A percentile compares a stretch with the other conserved stretches of the same genome.
These are phyloP conservation scores for Tychaedon coryphoeus DNA, from an alignment of 2,113 vertebrate genomes.

Conservation along the genomic window DNA sequence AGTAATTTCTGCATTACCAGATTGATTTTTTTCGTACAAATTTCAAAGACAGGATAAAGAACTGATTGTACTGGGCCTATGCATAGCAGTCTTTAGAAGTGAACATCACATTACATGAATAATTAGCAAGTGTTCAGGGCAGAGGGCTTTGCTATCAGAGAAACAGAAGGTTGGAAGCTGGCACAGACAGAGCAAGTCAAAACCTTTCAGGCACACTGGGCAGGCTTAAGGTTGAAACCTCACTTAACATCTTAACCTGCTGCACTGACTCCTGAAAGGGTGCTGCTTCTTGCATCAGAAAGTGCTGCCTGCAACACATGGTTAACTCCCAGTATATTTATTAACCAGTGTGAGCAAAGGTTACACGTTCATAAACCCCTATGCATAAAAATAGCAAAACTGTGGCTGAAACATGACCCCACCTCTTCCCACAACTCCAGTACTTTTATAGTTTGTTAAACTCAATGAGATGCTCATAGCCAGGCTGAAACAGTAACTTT, in stretches of 20 bases:
- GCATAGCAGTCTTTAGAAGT: neutral
- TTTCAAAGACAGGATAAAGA: neutral
- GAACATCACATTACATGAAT: neutral
- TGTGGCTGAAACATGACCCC: neutral
- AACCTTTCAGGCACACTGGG: neutral
- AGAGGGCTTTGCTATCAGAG: neutral
- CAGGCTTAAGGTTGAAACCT: neutral
- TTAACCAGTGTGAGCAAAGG: constrained; percentile 41
- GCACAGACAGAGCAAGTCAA: neutral
- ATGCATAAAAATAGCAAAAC: neutral
- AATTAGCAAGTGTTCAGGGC: neutral
- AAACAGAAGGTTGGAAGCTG: neutral
- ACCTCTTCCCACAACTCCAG: neutral
- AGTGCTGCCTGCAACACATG: neutral
- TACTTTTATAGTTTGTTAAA: neutral
- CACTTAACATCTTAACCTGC: neutral
- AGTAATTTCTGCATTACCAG: neutral
- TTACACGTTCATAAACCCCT: neutral
- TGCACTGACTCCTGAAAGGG: neutral
- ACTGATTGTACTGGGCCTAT: neutral
- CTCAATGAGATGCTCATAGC: neutral
- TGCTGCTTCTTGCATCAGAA: neutral
- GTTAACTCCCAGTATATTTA: neutral
- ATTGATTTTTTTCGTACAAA: neutral
- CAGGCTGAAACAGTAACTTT: neutral